A percentile compares a stretch with the other conserved stretches of the same genome.
phyloP scores from a whole-genome alignment of 2,888 invertebrate genomes.

The Pherbina coryleti region DNA sequence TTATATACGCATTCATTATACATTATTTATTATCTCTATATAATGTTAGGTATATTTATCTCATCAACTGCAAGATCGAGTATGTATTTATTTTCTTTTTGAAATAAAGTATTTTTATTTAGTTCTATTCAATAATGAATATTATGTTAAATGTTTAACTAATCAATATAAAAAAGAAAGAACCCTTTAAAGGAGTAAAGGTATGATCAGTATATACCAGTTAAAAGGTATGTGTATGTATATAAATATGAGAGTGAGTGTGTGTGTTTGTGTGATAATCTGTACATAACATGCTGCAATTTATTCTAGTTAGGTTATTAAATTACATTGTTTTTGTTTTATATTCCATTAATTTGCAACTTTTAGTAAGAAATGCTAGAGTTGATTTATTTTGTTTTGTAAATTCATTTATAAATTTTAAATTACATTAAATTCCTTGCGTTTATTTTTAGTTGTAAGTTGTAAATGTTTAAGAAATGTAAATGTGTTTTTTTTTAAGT shows the following conservation, averaged over 20 bases:
- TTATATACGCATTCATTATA: constrained; percentile 48
- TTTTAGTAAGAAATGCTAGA: background rate
- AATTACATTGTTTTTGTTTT: constrained; percentile 15
- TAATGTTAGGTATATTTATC: constrained; percentile 45
- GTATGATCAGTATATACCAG: constrained; percentile 13
- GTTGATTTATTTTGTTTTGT: constrained; percentile 9
- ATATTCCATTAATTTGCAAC: constrained; percentile 8
- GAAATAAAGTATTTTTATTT: constrained; percentile 42
- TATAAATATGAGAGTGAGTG: background rate
- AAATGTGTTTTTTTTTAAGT: background rate
- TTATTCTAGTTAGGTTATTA: constrained; percentile 14
- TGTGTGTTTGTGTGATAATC: constrained; percentile 40
- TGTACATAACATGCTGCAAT: constrained; percentile 49
- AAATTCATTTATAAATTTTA: background rate
- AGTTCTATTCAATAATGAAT: constrained; percentile 43
- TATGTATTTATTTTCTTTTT: constrained; percentile 42
- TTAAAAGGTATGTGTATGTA: background rate
- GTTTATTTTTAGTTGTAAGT: constrained; percentile 15
- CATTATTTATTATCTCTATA: constrained; percentile 55
- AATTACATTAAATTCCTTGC: constrained; percentile 27
- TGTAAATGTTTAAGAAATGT: constrained; percentile 36
- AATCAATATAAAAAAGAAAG: constrained; percentile 19
- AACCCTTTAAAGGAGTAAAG: background rate
- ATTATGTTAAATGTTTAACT: constrained; percentile 38
- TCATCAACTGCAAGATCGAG: constrained; percentile 46